A percentile compares a stretch with the other conserved stretches of the same genome.
phyloP scores from a whole-genome alignment of 30 jellyfish, hydroid and myxozoan species.

The Cassiopea xamachana region DNA sequence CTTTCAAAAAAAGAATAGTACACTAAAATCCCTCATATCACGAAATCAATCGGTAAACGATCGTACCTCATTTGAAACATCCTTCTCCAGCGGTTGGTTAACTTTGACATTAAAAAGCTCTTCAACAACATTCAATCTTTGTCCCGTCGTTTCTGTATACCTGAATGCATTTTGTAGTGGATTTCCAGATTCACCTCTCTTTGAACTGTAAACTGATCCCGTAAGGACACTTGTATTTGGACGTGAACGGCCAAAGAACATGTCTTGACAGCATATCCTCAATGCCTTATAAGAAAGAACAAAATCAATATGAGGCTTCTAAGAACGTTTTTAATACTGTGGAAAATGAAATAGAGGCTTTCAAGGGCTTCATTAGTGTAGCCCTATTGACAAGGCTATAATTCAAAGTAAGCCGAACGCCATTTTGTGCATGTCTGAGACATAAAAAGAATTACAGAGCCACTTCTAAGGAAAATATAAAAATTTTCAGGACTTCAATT shows the following conservation, averaged over 20 bases:
- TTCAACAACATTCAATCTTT: conserved; percentile 78
- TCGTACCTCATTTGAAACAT: conserved; percentile 84
- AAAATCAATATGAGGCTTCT: too few species aligned
- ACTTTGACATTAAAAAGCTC: conserved; percentile 88
- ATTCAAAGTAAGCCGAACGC: too few species aligned
- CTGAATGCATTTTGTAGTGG: conserved; percentile 85
- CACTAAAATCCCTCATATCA: too few species aligned
- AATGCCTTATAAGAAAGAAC: conserved; percentile 74
- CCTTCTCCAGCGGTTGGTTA: conserved; percentile 83
- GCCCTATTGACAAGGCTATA: too few species aligned
- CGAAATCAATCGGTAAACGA: background rate
- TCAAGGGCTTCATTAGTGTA: too few species aligned
- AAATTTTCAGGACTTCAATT: too few species aligned
- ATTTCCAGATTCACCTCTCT: conserved; percentile 39
- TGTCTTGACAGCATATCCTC: conserved; percentile 97
- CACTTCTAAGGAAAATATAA: background rate
- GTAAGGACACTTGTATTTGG: conserved; percentile 65
- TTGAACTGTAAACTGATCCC: conserved; percentile 2
- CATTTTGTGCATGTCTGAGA: background rate
- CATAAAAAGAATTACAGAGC: background rate
- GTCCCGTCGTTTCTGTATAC: conserved; percentile 73
- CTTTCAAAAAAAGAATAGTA: too few species aligned
- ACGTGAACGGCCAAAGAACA: conserved; percentile 94
- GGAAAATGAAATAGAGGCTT: too few species aligned
- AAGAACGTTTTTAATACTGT: too few species aligned